Base-by-base conservation (phyloP, 2,797 vertebrate species). In the Lepus townsendii region DNA sequence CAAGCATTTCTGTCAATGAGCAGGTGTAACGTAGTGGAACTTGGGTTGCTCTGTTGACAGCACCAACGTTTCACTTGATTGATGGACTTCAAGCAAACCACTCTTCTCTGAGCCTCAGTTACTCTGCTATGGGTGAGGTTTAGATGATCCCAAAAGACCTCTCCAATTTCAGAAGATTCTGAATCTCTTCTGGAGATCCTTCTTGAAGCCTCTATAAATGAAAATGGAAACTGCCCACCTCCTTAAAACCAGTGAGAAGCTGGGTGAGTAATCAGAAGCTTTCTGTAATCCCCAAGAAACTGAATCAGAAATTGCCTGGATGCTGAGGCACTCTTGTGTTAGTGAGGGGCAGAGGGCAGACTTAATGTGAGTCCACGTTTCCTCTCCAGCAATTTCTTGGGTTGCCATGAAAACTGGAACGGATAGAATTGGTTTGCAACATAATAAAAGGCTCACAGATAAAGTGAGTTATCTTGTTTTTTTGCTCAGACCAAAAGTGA, bases 361-460 rank as follows among this genome's bases (percentile, higher is more conserved):
- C 47, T 83, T 86, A 50, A 6, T 5, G 3, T 27, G 13, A 42
- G 91, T 47, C 86, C 79, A 7, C 19, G 0, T 73, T 57, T 38
- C 71, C 83, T 79, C 85, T 84, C 35, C 19, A 75, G 85, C 32
- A 75, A 66, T 52, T 86, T 91, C 90, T 94, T 50, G 47, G 90
- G 80, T 79, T 92, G 68, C 75, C 69, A 3, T 26, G 52, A 96
- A 93, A 92, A 86, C 27, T 72, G 72, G 63, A 62, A 91, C 71
- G 71, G 79, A 87, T 83, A 76, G 75, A 57, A 77, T 91, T 14
- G 32, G 47, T 93, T 96, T 95, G 60, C 91, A 26, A 47, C 60
- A 91, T 92, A 94, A 96, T 93, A 79, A 94, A 92, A 79, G 75
- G 24, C 57, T 90, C 93, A 12, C 26, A 72, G 87, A 93, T 86